Conservation (phyloP, 1,140 invertebrate species). For the Trachelipus rathkii region DNA sequence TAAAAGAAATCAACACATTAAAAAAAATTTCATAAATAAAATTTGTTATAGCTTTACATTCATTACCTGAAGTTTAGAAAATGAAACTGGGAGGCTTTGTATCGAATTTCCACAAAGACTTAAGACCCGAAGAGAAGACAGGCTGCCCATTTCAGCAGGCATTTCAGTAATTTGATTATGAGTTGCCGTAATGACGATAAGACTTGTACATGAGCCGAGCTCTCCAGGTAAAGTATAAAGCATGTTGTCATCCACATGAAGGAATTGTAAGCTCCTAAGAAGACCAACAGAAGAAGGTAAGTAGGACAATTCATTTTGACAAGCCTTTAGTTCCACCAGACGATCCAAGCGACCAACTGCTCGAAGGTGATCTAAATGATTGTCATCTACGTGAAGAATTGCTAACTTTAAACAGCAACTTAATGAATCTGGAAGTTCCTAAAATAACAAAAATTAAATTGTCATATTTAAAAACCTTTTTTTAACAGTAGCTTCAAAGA, state of each 20-base stretch:
- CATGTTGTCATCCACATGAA: slow-evolving; percentile 85
- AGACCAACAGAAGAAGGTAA: slow-evolving; percentile 80
- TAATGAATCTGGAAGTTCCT: slow-evolving; percentile 69
- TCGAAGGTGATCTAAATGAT: slow-evolving; percentile 75
- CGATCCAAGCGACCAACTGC: slow-evolving; percentile 72
- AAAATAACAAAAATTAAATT: slow-evolving; percentile 47
- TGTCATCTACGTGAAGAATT: slow-evolving; percentile 82
- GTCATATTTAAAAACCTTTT: too few relatives aligned
- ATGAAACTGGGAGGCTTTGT: slow-evolving; percentile 80
- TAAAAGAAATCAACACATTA: too few relatives aligned
- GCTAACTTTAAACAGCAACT: slow-evolving; percentile 75
- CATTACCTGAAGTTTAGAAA: slow-evolving; percentile 71
- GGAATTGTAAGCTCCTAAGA: slow-evolving; percentile 74
- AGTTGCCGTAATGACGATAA: slow-evolving; percentile 79
- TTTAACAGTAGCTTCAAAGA: too few relatives aligned
- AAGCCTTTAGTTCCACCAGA: slow-evolving; percentile 83
- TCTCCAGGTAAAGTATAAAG: slow-evolving; percentile 61
- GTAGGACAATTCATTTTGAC: slow-evolving; percentile 73
- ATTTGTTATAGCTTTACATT: slow-evolving; percentile 52
- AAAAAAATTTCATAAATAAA: too few relatives aligned
- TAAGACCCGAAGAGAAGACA: slow-evolving; percentile 76
- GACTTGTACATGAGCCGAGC: slow-evolving; percentile 77
- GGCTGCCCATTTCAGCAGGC: slow-evolving; percentile 84
- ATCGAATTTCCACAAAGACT: slow-evolving; percentile 87
- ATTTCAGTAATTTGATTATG: slow-evolving; percentile 72